Base-by-base conservation (phyloP, 2,888 invertebrate genomes). In the Abrostola triplasia region DNA sequence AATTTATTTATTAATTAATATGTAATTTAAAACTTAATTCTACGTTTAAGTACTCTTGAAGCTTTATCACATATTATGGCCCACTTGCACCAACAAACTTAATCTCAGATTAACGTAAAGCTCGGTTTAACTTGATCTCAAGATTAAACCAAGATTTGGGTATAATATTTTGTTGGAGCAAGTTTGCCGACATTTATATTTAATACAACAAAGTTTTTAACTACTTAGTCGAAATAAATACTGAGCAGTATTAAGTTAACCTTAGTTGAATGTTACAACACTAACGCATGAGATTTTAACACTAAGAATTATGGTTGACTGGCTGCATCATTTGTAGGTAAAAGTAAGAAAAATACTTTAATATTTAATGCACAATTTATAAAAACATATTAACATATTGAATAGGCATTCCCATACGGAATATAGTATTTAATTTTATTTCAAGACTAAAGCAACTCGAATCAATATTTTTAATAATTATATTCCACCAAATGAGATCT, bases 11-110 rank as follows among this genome's bases (percentile, higher is more conserved):
- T 24, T 24, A 24, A 52, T 36, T 36, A 48, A 12, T 24, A 47
- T 38, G 2, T 36, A 38, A 36, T 52, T 55, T 12, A 51, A 73
- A 73, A 70, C 41, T 12, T 64, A 56, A 5, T 38, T 55, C n/a
- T 48, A 57, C 8, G 36, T 73, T 59, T 59, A 71, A 76, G 76
- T 75, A 75, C 75, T 70, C 59, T 59, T 70, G 44, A 70, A 71
- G 72, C 72, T 72, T 71, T 75, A 72, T 72, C 76, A 72, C 76
- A 71, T 37, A 47, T 24, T 47, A 13, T 47, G 24, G 24, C 24
- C 44, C 13, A 9, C 13, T 24, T 13, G 44, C 44, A 47, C 44
- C 9, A 6, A 12, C 7, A 44, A 13, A 6, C 7, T 12, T 6
- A 7, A 2, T 6, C 6, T 42, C 7, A 7, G n/a, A 5, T 42